Evolutionary conservation across 2,113 vertebrate species (phyloP).

Genomic region (Parotia lawesii): DNA sequence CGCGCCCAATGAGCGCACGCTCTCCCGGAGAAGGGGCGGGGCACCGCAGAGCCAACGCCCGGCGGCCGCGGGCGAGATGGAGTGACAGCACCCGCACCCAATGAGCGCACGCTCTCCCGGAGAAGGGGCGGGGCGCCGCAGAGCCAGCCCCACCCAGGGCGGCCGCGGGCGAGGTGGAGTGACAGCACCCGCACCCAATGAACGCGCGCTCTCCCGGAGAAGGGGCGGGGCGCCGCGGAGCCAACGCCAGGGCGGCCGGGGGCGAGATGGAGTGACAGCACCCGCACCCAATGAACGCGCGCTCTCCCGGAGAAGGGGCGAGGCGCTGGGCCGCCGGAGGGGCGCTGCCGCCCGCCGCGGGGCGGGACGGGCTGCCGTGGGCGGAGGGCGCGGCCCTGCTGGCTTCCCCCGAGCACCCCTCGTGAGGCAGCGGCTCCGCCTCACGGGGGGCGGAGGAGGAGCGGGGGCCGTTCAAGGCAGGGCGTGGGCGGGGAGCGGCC

Average conservation of each 20-base stretch:
- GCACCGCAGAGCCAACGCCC: background rate
- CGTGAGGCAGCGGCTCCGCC: background rate
- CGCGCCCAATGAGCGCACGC: fast-evolving
- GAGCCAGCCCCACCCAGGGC: too few species aligned
- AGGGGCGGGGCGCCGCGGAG: background rate
- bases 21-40: background rate
- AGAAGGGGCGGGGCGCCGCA: background rate
- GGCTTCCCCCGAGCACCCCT: background rate
- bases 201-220: too few species aligned
- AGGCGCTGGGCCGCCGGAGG: background rate
- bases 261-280: background rate
- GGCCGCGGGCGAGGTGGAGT: background rate
- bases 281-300: background rate
- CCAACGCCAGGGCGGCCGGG: too few species aligned
- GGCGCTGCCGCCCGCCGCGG: background rate
- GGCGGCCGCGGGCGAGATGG: background rate
- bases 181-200: background rate
- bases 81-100: background rate
- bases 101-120: background rate
- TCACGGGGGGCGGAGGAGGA: background rate
- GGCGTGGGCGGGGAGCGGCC: background rate
- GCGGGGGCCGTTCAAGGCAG: background rate
- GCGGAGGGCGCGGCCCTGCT: background rate
- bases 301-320: background rate
- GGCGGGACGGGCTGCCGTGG: too few species aligned